phyloP scores from a whole-genome alignment of 2,113 vertebrate species.

The Zapus hudsonius region DNA sequence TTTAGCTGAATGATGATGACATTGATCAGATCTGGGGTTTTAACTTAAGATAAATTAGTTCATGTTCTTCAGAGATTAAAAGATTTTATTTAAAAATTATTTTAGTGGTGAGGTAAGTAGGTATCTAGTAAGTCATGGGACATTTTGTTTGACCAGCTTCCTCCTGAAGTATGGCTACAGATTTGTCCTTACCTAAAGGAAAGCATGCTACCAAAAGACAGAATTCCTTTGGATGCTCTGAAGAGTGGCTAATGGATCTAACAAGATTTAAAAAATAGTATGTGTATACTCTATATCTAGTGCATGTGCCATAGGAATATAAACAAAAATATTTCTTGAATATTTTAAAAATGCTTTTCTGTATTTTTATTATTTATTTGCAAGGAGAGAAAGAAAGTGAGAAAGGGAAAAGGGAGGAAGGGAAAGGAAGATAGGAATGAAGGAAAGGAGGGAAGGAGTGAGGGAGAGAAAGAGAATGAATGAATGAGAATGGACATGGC shows the following conservation, averaged over 20 bases:
- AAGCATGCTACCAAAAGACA: background rate
- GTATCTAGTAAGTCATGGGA: background rate
- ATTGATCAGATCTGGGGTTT: background rate
- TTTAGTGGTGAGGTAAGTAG: background rate
- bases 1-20: background rate
- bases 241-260: background rate
- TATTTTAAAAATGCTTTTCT: background rate
- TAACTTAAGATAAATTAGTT: slow-evolving; percentile 7
- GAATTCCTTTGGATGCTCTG: background rate
- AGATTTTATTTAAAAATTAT: slow-evolving; percentile 28
- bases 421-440: no score
- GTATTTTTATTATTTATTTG: no score
- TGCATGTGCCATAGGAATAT: background rate
- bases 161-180: background rate
- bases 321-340: background rate
- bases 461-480: no score
- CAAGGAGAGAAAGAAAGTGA: no score
- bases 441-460: no score
- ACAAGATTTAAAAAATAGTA: background rate
- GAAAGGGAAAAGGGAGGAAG: no score
- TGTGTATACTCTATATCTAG: background rate
- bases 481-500: no score
- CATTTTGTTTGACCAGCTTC: background rate
- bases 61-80: slow-evolving; percentile 13
- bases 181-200: background rate